phyloP scores from a whole-genome alignment of 2,113 vertebrate genomes.

The Cryptomyrus ogoouensis region DNA sequence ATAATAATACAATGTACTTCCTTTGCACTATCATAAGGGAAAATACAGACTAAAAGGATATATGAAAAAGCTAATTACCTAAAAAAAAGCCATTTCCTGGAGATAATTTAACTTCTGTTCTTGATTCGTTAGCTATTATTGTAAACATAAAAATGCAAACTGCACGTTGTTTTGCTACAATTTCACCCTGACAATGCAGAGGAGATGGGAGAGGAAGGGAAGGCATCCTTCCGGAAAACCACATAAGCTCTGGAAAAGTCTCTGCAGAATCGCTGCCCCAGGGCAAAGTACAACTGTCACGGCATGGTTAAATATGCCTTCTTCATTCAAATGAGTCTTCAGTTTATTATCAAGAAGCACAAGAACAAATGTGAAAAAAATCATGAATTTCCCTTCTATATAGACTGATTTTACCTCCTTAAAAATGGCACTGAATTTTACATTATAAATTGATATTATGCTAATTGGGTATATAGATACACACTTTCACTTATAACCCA shows the following conservation, averaged over 20 bases:
- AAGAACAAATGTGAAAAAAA: background rate
- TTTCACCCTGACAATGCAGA: background rate
- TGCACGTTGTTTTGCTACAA: background rate
- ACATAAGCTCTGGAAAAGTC: background rate
- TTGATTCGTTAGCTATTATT: background rate
- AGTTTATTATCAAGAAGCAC: background rate
- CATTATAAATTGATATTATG: background rate
- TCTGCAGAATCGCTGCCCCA: background rate
- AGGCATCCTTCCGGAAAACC: background rate
- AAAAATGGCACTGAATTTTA: background rate
- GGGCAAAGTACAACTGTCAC: background rate
- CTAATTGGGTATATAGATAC: background rate
- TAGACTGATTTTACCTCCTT: background rate
- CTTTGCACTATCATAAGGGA: background rate
- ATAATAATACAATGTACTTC: background rate
- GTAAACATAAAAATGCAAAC: background rate
- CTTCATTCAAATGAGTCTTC: background rate
- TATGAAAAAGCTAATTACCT: background rate
- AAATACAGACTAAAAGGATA: background rate
- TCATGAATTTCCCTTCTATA: background rate
- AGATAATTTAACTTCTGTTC: background rate
- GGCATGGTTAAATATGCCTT: background rate
- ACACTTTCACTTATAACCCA: background rate
- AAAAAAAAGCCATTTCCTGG: background rate
- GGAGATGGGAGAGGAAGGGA: background rate